Base-by-base conservation (phyloP, 2,113 vertebrate species). In the Mola mola region DNA sequence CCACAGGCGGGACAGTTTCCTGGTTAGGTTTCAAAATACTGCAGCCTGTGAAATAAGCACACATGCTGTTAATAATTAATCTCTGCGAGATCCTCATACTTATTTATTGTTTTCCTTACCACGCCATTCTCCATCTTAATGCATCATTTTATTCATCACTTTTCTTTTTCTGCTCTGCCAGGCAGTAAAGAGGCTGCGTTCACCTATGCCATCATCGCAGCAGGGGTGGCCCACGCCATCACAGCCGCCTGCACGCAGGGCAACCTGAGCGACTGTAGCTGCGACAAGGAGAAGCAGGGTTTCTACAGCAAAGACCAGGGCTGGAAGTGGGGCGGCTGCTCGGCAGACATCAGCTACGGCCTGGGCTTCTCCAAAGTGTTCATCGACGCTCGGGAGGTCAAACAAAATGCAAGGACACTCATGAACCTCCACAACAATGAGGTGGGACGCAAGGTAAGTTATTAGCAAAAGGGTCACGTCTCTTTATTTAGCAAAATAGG, bases 401-500 rank as follows among this genome's bases (percentile, higher is more conserved):
- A 97, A 63, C 96, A 98, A 82, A 98, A 96, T 0, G 94, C 97
- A 4, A 88, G 97, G 81, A 96, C 96, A 0, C 96, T 98, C 62
- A 98, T 99, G 97, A 98, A 98, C 91, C 92, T 98, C 50, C 97
- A 99, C 87, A 98, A 99, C 79, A 99, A 99, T 0, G 95, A 98
- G 85, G 96, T 95, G 0, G 97, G 97, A 73, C 89, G 97, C 4
- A 99, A 98, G 96, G 97, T 98, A 93, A 63, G 88, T 66, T 40
- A 59, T n/a, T 1, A 16, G 40, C 13, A n/a, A 20, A 1, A 12
- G 8, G 10, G 20, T 29, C 28, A 3, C 4, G 16, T 31, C 8
- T 22, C n/a, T 26, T 34, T 21, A 28, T 22, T 28, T 7, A 17
- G 19, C 31, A 31, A 4, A 29, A 1, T 29, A 8, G 0, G 16